Base-by-base conservation (phyloP, 2,888 invertebrate genomes). In the Drosophila macrothrix region DNA sequence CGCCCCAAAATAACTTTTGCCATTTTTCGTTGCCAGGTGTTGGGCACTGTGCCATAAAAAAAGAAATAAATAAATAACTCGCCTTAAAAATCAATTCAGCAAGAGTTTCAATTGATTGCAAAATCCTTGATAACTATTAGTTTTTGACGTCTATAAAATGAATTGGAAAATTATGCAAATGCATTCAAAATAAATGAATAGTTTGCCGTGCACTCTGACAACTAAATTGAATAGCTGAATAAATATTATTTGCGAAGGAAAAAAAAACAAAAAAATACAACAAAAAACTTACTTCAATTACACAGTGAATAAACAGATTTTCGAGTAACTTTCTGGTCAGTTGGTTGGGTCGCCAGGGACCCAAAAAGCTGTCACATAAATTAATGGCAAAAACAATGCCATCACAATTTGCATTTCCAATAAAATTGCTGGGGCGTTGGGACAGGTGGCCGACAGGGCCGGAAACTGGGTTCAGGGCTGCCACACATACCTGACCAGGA, bases 391-490 rank as follows among this genome's bases (percentile, higher is more conserved):
- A 52, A 62, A 55, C 67, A 68, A 66, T 78, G 54, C 72, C 82
- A 74, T 73, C 68, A 78, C 73, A 76, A 83, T 83, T 83, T 83
- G 78, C 78, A 84, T 80, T 78, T 76, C 74, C 70, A 66, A 77
- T 79, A 66, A 75, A 72, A 62, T 61, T 54, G 39, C 52, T 35
- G 16, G 52, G 37, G 58, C 37, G 46, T 25, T 1, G 25, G 58
- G 19, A 39, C 59, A 22, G 54, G 31, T 49, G 56, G 41, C 25
- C 50, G 54, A 76, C 52, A 25, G 54, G 25, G 3, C 41, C 69
- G 63, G 33, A 43, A 59, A 56, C 72, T 35, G 54, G 29, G 76
- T 28, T 54, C 43, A 5, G 37, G 22, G 33, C 14, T 46, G 31
- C 55, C 37, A 56, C 29, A 31, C 33, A 31, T 16, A 35, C 35